Conservation (phyloP, 1,140 invertebrate genomes). For the Pygmarrhopalites habei region DNA sequence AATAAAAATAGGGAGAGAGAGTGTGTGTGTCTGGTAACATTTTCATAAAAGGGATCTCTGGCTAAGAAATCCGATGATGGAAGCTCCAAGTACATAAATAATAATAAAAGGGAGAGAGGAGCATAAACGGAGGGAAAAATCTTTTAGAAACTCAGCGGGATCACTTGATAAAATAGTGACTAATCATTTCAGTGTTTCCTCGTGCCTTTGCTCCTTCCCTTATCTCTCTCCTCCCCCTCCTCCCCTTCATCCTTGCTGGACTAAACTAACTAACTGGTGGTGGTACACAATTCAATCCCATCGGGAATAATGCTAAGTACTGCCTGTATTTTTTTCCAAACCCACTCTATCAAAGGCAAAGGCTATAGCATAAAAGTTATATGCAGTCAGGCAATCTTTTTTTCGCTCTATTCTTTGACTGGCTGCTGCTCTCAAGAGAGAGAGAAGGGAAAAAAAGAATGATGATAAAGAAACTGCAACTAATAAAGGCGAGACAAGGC, state of each 20-base stretch:
- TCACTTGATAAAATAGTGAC: constrained; percentile 33
- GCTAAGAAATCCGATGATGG: no score
- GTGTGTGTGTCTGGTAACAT: background rate
- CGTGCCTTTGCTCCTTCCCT: constrained; percentile 26
- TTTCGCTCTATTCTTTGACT: no score
- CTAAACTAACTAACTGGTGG: background rate
- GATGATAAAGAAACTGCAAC: constrained; percentile 1
- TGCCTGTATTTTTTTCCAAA: background rate
- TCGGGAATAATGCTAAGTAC: background rate
- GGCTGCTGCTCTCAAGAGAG: no score
- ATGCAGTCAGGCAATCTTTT: background rate
- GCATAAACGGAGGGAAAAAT: constrained; percentile 14
- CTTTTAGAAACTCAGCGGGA: constrained; percentile 28
- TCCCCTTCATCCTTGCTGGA: background rate
- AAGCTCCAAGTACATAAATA: no score
- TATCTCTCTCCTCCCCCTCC: constrained; percentile 14
- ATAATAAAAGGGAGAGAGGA: background rate
- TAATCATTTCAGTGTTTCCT: constrained; percentile 33
- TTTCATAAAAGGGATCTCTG: background rate
- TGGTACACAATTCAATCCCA: no score
- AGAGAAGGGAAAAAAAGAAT: no score
- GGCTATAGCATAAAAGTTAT: background rate
- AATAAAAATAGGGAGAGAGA: no score
- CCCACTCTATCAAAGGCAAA: background rate
- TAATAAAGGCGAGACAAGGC: constrained; percentile 1